phyloP scores from a whole-genome alignment of 2,797 vertebrate species.

The Dromococcyx pavoninus region DNA sequence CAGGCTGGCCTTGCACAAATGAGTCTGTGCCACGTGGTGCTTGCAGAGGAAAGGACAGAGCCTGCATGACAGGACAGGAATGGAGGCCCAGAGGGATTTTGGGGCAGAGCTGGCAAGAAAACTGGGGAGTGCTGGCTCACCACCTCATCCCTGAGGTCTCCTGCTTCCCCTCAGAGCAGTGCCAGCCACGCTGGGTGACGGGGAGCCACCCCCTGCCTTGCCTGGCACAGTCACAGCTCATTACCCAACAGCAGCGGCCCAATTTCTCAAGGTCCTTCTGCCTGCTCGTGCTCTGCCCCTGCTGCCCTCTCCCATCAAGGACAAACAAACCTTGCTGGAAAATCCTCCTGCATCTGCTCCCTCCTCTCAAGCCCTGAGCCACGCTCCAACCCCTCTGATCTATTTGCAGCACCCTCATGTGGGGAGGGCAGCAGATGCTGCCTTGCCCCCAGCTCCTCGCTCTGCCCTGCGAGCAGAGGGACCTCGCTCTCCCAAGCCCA shows the following conservation, averaged over 20 bases:
- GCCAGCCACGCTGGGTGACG: accelerated
- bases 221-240: background rate
- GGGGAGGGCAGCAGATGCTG: background rate
- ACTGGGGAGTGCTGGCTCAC: accelerated
- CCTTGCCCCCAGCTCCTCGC: background rate
- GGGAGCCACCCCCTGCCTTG: background rate
- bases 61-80: background rate
- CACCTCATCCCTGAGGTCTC: background rate
- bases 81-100: background rate
- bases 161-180: background rate
- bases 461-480: accelerated
- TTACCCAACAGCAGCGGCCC: background rate
- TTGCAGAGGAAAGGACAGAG: background rate
- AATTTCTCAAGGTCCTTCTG: background rate
- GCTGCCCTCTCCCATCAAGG: background rate
- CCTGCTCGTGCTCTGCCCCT: background rate
- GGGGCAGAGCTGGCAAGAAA: background rate
- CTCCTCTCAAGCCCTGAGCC: background rate
- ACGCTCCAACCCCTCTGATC: background rate
- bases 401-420: background rate
- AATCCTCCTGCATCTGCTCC: background rate
- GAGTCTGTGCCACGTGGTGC: background rate
- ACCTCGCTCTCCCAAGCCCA: accelerated
- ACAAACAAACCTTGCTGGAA: background rate
- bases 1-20: accelerated